A percentile compares a stretch with the other conserved stretches of the same genome.
Evolutionary conservation across 2,888 invertebrate genomes (phyloP).

Genomic region (Hypena proboscidalis): DNA sequence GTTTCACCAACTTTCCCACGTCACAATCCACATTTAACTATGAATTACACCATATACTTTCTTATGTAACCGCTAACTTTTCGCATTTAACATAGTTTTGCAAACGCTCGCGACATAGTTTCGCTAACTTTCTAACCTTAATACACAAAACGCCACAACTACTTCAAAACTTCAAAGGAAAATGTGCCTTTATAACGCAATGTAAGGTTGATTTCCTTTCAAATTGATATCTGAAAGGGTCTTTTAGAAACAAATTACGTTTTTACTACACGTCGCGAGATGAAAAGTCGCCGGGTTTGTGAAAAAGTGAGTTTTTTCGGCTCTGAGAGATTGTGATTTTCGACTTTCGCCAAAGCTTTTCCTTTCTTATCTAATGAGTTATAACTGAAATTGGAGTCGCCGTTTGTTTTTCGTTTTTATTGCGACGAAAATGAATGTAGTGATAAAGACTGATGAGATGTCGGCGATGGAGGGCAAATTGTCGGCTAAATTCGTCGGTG

Average conservation of each 20-base stretch:
- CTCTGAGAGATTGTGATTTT: slow-evolving; percentile 37
- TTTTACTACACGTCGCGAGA: slow-evolving; percentile 52
- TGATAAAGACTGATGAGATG: slow-evolving; percentile 45
- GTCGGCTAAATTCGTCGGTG: slow-evolving; percentile 21
- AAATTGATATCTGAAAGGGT: slow-evolving; percentile 30
- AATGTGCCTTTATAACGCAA: slow-evolving; percentile 17
- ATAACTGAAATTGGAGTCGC: slow-evolving; percentile 42
- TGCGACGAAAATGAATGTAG: slow-evolving; percentile 42
- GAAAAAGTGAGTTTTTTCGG: slow-evolving; percentile 31
- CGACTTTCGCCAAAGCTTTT: slow-evolving; percentile 25
- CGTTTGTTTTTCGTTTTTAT: slow-evolving; percentile 40
- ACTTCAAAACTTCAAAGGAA: slow-evolving; percentile 19
- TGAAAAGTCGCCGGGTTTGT: slow-evolving; percentile 45
- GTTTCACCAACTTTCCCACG: slow-evolving; percentile 14
- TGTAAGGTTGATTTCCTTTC: slow-evolving; percentile 26
- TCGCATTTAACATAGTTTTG: slow-evolving; percentile 45
- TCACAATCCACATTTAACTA: slow-evolving; percentile 30
- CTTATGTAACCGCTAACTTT: slow-evolving; percentile 39
- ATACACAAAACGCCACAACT: slow-evolving; percentile 21
- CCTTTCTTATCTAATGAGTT: slow-evolving; percentile 57
- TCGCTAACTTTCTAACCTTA: slow-evolving; percentile 22
- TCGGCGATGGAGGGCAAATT: slow-evolving; percentile 24
- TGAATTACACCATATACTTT: slow-evolving; percentile 42
- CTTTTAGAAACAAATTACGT: slow-evolving; percentile 51
- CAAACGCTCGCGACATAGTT: slow-evolving; percentile 44